Evolutionary conservation across 2,888 invertebrate species (phyloP), one percentile per base, ranked within the genome.

Genomic region (Drosophila macrospina): DNA sequence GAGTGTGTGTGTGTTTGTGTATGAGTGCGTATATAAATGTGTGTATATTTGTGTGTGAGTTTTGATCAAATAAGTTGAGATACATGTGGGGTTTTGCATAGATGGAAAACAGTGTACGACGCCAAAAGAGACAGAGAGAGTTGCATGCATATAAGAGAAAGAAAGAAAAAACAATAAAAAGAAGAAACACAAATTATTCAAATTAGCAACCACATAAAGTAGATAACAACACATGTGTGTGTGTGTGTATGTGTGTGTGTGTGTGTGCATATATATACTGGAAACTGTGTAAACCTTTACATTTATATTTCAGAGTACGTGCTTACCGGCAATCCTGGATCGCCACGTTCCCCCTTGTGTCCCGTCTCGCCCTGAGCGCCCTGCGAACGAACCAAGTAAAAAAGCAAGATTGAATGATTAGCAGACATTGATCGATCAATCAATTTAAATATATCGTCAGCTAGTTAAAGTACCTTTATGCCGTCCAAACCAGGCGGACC

Each of bases 401-500:
- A 13, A 20, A 20, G 20, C 20, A 20, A 20, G 20, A 30, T 54
- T 13, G 20, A 54, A 24, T 42, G 26, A 13, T 39, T 51, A 10
- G 32, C 5, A 34, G 24, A 41, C 4, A 24, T 37, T 69, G 8
- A 39, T 56, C 47, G 42, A 42, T 42, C 10, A 32, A 32, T 42
- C 13, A 15, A 8, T 8, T 0, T 15, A 37, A 4, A n/a, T 13
- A 11, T 37, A 13, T 5, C 28, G 39, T 39, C 16, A 36, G 44
- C 57, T 32, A 34, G 67, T 93, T 85, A 85, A 90, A 72, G 55
- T 94, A 97, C 97, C 96, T 98, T 98, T 96, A 98, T 97, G 92
- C 98, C 98, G 93, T 98, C 98, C 93, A 98, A 95, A 93, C 98
- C 98, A 75, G 97, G 96, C 84, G 97, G 96, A 92, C 98, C 98